A percentile compares a stretch with the other conserved stretches of the same genome.
phyloP scores from a whole-genome alignment of 2,113 vertebrate species.

The Antechinus flavipes region DNA sequence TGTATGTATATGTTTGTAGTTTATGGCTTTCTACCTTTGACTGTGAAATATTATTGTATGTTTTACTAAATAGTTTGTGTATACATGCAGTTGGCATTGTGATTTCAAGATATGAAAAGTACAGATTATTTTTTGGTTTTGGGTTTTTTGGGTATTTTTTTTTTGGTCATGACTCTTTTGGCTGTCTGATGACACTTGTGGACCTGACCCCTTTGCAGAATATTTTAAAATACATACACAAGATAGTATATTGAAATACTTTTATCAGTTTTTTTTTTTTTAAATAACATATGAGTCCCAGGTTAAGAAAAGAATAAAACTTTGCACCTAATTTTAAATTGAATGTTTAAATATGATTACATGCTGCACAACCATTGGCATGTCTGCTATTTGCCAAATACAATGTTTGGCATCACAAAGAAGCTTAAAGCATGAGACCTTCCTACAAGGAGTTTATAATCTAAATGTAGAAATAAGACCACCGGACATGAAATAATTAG shows the following conservation, averaged over 20 bases:
- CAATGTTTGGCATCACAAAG: neutral
- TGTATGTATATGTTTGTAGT: neutral
- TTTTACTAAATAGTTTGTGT: neutral
- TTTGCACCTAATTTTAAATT: neutral
- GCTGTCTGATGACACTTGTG: neutral
- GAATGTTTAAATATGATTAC: conserved; percentile 31
- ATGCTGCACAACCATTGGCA: conserved; percentile 10
- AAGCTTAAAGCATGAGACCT: conserved; percentile 19
- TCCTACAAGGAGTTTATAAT: neutral
- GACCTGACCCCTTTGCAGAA: neutral
- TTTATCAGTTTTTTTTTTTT: neutral
- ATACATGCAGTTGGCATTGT: too few relatives aligned
- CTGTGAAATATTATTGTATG: neutral
- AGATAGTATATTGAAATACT: neutral
- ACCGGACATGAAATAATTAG: neutral
- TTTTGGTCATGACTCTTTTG: neutral
- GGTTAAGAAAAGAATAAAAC: conserved; percentile 4
- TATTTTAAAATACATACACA: neutral
- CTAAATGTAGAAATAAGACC: conserved; percentile 39
- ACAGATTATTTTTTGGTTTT: too few relatives aligned
- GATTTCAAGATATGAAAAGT: neutral
- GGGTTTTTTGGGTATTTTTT: too few relatives aligned
- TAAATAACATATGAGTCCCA: neutral
- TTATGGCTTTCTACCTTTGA: conserved; percentile 28
- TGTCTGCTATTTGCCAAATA: neutral